Conservation (phyloP, 2,113 vertebrate species). For the Neodontobutis hainanensis region DNA sequence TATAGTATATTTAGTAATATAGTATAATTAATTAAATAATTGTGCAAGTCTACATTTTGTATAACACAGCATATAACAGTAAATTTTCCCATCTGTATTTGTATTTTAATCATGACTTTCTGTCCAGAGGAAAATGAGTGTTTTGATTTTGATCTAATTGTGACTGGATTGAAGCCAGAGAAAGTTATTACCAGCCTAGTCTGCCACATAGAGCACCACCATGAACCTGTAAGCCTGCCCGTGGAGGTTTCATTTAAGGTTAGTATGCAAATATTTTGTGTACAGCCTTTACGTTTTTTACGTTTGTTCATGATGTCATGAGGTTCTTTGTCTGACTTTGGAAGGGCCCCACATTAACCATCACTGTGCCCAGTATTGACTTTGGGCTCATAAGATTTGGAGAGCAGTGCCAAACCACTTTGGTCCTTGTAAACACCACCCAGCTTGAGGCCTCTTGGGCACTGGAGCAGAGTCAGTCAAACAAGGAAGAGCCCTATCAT, state of each 20-base stretch:
- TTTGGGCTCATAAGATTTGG: constrained; percentile 84
- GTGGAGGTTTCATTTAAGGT: constrained; percentile 91
- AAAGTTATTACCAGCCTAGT: constrained; percentile 68
- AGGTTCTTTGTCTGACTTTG: not conserved
- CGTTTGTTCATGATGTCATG: not conserved
- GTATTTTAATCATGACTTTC: not conserved
- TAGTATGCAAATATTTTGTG: not conserved
- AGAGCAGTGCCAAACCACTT: constrained; percentile 54
- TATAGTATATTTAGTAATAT: too few relatives aligned
- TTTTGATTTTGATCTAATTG: constrained; percentile 79
- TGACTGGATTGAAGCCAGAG: constrained; percentile 83
- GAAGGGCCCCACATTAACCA: constrained; percentile 86
- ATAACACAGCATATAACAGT: not conserved
- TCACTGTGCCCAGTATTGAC: constrained; percentile 80
- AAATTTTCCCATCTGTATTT: not conserved
- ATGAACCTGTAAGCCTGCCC: constrained; percentile 76
- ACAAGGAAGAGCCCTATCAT: not conserved
- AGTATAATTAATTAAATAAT: too few relatives aligned
- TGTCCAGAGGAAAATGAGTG: constrained; percentile 79
- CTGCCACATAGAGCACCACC: constrained; percentile 79
- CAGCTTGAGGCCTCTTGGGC: constrained; percentile 85
- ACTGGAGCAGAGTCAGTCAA: constrained; percentile 69
- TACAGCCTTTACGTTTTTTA: not conserved
- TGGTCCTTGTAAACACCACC: constrained; percentile 84
- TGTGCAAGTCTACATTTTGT: not conserved